Percentiles rank a stretch among this genome's conserved stretches.
These are phyloP conservation scores for Neocrepidodera transversa DNA, from an alignment of 2,888 invertebrate species.

Conservation along the genomic window DNA sequence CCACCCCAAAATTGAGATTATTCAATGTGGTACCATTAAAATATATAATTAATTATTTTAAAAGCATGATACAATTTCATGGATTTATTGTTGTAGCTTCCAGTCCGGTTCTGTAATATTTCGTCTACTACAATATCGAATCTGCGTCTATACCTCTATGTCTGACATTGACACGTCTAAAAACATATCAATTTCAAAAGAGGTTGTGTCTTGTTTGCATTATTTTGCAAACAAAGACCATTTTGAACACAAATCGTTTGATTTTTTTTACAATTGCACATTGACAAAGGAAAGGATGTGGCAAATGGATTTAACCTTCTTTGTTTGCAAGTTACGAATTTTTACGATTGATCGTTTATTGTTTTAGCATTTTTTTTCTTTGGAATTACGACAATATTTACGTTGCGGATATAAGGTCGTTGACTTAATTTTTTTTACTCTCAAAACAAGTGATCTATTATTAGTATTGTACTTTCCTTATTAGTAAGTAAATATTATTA, in stretches of 20 bases:
- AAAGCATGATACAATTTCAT: too few relatives aligned
- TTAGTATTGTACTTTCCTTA: too few relatives aligned
- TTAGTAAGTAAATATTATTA: too few relatives aligned
- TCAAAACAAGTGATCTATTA: too few relatives aligned
- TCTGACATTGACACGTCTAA: slow-evolving; percentile 3
- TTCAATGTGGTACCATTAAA: too few relatives aligned
- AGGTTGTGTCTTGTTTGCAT: slow-evolving; percentile 31
- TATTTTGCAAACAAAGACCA: slow-evolving; percentile 45
- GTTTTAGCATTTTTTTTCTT: not conserved
- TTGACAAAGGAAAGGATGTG: not conserved
- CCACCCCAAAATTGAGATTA: too few relatives aligned
- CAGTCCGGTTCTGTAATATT: too few relatives aligned
- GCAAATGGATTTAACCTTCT: slow-evolving; percentile 3
- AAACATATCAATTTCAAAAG: slow-evolving; percentile 6
- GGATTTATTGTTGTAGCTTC: too few relatives aligned
- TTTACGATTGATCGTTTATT: not conserved
- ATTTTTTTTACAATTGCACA: slow-evolving; percentile 18
- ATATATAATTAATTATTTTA: too few relatives aligned
- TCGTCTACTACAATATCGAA: too few relatives aligned
- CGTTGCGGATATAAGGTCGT: not conserved
- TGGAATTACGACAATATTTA: not conserved
- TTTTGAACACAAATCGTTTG: slow-evolving; percentile 20
- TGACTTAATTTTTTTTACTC: too few relatives aligned
- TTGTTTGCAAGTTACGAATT: not conserved
- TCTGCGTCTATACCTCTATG: not conserved